Conservation (phyloP, 2,888 invertebrate species). For the Leptinotarsa rubiginosa region DNA sequence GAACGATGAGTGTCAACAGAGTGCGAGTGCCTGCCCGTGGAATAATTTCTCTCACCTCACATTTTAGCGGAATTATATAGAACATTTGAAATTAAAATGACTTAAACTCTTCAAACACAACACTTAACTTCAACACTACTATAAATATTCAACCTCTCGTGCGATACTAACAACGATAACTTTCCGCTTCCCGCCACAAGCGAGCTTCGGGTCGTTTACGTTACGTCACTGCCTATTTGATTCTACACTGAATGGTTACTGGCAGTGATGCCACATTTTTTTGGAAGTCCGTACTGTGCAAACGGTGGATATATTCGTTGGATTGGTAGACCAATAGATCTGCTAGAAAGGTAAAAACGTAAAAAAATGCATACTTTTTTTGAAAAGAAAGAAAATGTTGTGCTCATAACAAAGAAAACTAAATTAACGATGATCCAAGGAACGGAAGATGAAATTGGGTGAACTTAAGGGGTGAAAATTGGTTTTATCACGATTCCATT, state of each 20-base stretch:
- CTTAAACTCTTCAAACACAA: background rate
- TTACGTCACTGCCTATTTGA: slow-evolving; percentile 1
- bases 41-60: background rate
- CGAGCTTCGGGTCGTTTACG: slow-evolving; percentile 1
- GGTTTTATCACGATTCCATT: too few relatives aligned
- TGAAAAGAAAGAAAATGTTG: too few relatives aligned
- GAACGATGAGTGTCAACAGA: too few relatives aligned
- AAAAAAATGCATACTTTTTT: too few relatives aligned
- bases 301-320: too few relatives aligned
- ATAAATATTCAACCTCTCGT: slow-evolving; percentile 2
- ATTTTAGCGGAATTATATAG: background rate
- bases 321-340: too few relatives aligned
- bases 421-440: too few relatives aligned
- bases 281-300: background rate
- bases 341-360: too few relatives aligned
- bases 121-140: background rate
- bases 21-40: too few relatives aligned
- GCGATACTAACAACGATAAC: background rate
- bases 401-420: too few relatives aligned
- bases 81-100: background rate
- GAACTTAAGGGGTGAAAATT: too few relatives aligned
- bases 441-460: too few relatives aligned
- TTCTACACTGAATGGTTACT: background rate
- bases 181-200: background rate
- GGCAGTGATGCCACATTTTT: background rate